A percentile compares a stretch with the other conserved stretches of the same genome.
Conservation (phyloP, 2,113 vertebrate genomes). For the Paedocypris sp. region DNA sequence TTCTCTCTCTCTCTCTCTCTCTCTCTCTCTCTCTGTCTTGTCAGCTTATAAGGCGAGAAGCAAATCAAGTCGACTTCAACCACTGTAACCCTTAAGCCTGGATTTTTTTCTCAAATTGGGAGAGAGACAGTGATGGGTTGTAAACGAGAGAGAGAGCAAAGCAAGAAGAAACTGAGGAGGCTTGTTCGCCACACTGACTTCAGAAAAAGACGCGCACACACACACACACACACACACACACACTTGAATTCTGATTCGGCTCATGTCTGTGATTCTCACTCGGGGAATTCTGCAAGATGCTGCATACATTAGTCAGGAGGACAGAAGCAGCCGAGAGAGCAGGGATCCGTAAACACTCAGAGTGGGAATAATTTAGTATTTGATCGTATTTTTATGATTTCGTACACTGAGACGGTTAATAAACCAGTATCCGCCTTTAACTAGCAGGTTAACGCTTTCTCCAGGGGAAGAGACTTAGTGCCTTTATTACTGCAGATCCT, state of each 20-base stretch:
- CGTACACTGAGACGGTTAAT: no score
- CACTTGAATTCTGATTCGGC: constrained; percentile 10
- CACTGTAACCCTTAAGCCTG: constrained; percentile 49
- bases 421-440: no score
- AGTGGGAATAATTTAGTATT: no score
- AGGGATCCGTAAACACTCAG: no score
- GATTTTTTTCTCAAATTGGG: constrained; percentile 51
- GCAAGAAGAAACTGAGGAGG: no score
- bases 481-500: no score
- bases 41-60: constrained; percentile 51
- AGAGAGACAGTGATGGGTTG: constrained; percentile 5
- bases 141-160: neutral
- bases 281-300: constrained; percentile 48
- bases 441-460: no score
- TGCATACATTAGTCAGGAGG: constrained; percentile 55
- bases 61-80: constrained; percentile 46
- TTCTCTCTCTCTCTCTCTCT: constrained; percentile 1
- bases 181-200: no score
- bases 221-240: neutral
- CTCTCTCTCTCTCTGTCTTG: constrained; percentile 36
- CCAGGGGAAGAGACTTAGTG: no score
- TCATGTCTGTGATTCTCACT: constrained; percentile 41
- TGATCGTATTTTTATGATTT: no score
- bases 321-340: no score
- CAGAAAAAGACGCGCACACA: constrained; percentile 1